Conservation (phyloP, 37 sponge, comb jelly and placozoan genomes). For the Lycopodina hypogea region DNA sequence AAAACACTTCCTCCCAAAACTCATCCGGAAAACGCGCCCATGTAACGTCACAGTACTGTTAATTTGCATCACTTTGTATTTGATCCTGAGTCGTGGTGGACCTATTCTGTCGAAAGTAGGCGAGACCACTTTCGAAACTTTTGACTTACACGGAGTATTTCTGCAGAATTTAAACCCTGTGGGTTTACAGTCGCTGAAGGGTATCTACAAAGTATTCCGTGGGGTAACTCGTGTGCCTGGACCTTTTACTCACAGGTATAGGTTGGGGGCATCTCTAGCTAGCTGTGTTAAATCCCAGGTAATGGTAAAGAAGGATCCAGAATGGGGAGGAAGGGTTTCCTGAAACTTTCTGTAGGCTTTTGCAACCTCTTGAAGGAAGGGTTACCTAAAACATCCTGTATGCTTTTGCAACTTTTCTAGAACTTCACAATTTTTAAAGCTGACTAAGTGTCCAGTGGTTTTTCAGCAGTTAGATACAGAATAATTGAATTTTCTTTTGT, state of each 20-base stretch:
- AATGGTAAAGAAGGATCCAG: no score
- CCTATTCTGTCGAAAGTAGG: constrained; percentile 16
- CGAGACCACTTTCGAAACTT: constrained; percentile 11
- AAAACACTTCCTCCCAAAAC: neutral
- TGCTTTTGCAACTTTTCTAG: no score
- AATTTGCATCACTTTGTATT: constrained; percentile 4
- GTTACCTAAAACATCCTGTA: no score
- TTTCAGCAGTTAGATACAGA: no score
- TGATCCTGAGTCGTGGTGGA: constrained; percentile 23
- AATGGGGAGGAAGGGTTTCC: no score
- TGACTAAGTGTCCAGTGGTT: no score
- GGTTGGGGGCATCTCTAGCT: no score
- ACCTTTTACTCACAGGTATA: constrained; percentile 16
- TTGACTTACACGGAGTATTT: neutral
- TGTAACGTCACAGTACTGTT: constrained; percentile 1
- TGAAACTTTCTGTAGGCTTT: no score
- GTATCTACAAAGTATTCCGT: constrained; percentile 9
- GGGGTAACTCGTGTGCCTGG: constrained; percentile 9
- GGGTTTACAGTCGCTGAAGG: neutral
- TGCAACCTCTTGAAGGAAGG: no score
- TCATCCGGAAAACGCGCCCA: neutral
- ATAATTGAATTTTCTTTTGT: no score
- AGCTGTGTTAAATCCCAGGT: no score
- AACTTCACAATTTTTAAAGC: no score
- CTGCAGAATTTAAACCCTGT: neutral